Conservation (phyloP, 2,888 invertebrate species). For the Argyresthia albistria region DNA sequence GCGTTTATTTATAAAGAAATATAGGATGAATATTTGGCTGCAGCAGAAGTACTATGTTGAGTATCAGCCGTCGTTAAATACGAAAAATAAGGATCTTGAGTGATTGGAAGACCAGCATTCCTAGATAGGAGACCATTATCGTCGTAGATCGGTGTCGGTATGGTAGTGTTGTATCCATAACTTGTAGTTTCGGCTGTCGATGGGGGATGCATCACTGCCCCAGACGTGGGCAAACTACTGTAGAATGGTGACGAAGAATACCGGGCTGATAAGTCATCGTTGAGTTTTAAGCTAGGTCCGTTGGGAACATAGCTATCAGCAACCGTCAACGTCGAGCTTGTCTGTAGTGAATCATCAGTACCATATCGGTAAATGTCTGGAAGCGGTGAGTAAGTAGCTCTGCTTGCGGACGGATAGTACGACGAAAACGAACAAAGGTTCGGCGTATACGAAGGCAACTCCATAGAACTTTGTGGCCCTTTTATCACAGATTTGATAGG, state of each 20-base stretch:
- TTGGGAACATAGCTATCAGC: slow-evolving; percentile 56
- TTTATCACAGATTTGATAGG: slow-evolving; percentile 49
- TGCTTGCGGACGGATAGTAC: slow-evolving; percentile 44
- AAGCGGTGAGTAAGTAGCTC: slow-evolving; percentile 57
- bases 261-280: slow-evolving; percentile 43
- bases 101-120: slow-evolving; percentile 27
- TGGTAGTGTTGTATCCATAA: slow-evolving; percentile 24
- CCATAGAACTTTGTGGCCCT: slow-evolving; percentile 41
- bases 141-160: slow-evolving; percentile 45
- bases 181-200: slow-evolving; percentile 39
- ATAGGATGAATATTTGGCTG: slow-evolving; percentile 46
- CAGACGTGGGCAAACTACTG: slow-evolving; percentile 30
- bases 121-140: slow-evolving; percentile 36
- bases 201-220: slow-evolving; percentile 30
- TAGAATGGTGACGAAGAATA: slow-evolving; percentile 43
- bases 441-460: slow-evolving; percentile 54
- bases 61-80: slow-evolving; percentile 37
- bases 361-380: slow-evolving; percentile 56
- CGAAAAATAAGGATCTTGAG: slow-evolving; percentile 50
- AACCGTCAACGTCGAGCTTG: slow-evolving; percentile 40
- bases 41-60: slow-evolving; percentile 27
- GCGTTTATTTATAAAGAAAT: not conserved
- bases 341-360: slow-evolving; percentile 57
- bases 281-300: slow-evolving; percentile 50
- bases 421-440: slow-evolving; percentile 51